These are phyloP conservation scores for Eilema sororculum DNA, from an alignment of 2,888 invertebrate species.

Conservation along the genomic window DNA sequence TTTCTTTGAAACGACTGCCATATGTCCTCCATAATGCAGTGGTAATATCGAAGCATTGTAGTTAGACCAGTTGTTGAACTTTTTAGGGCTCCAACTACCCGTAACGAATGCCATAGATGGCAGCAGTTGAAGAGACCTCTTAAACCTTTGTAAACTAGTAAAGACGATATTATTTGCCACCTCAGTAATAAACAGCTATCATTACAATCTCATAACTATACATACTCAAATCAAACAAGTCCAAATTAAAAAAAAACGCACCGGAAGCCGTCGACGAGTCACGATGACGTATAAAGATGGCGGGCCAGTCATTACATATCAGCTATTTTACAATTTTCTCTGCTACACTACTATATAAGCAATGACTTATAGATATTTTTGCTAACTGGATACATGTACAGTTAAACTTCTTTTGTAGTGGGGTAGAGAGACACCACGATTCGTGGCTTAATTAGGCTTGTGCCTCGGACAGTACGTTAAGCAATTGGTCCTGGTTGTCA, in stretches of 20 bases:
- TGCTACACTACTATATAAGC: not conserved
- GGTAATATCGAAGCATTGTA: no score
- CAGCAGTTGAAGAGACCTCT: no score
- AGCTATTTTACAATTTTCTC: slow-evolving; percentile 22
- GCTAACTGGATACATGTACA: not conserved
- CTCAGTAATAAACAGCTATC: not conserved
- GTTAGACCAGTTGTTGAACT: no score
- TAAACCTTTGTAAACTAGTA: no score
- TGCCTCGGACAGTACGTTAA: no score
- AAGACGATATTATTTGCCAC: not conserved
- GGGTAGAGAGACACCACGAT: no score
- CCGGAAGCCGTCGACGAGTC: slow-evolving; percentile 23
- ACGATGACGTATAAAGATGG: slow-evolving; percentile 23
- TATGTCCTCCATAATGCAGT: no score
- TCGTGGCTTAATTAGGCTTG: no score
- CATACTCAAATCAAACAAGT: not conserved
- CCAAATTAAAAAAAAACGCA: slow-evolving; percentile 10
- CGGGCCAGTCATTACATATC: slow-evolving; percentile 22
- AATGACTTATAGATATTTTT: not conserved
- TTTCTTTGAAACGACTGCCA: no score
- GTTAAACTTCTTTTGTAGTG: not conserved
- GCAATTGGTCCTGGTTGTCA: no score
- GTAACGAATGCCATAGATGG: no score
- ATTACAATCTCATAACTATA: slow-evolving; percentile 5
- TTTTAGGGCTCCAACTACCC: no score